These are phyloP conservation scores for Habropoda laboriosa DNA, from an alignment of 1,140 invertebrate species.

Conservation along the genomic window DNA sequence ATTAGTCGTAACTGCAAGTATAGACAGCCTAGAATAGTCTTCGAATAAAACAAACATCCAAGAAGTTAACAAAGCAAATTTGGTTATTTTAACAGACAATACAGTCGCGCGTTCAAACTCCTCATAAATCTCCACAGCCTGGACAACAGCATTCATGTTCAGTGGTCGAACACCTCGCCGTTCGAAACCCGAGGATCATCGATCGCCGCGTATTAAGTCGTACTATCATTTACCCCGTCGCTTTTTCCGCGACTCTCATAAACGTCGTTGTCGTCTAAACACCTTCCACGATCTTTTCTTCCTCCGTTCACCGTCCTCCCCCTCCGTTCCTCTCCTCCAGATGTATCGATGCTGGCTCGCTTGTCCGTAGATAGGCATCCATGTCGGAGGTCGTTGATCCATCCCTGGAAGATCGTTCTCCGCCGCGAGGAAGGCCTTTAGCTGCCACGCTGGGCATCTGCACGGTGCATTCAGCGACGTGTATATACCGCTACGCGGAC, in stretches of 20 bases:
- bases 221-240: slow-evolving; percentile 19
- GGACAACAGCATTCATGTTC: background rate
- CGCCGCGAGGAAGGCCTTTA: slow-evolving; percentile 61
- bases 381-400: slow-evolving; percentile 74
- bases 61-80: too few species aligned
- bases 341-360: slow-evolving; percentile 47
- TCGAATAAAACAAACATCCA: too few species aligned
- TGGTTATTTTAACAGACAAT: too few species aligned
- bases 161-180: too few species aligned
- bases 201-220: slow-evolving; percentile 6
- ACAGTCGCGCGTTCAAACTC: too few species aligned
- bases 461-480: slow-evolving; percentile 62
- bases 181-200: background rate
- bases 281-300: slow-evolving; percentile 6
- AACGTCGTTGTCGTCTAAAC: slow-evolving; percentile 39
- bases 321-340: background rate
- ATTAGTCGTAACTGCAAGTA: too few species aligned
- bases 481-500: slow-evolving; percentile 64
- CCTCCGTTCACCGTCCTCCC: background rate
- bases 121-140: background rate
- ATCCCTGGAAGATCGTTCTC: slow-evolving; percentile 70
- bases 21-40: too few species aligned
- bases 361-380: slow-evolving; percentile 65
- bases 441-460: slow-evolving; percentile 61
- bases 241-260: slow-evolving; percentile 12